Conservation (phyloP, 2,888 invertebrate species). For the Timema podura region DNA sequence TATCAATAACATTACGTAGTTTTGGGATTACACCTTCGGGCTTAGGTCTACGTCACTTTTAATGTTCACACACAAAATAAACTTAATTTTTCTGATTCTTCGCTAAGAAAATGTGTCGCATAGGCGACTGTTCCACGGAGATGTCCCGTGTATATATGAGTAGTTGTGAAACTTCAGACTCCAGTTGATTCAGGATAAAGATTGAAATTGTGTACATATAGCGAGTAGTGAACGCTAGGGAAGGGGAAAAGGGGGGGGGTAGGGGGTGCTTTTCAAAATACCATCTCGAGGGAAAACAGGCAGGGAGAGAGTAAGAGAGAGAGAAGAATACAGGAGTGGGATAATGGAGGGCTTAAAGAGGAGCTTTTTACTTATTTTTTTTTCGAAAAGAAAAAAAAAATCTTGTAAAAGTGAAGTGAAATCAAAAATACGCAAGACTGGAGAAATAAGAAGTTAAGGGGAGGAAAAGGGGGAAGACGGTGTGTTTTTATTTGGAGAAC, state of each 20-base stretch:
- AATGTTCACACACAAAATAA: no score
- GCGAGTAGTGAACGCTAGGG: constrained; percentile 12
- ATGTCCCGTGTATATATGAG: constrained; percentile 10
- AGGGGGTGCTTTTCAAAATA: constrained; percentile 16
- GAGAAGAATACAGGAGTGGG: constrained; percentile 10
- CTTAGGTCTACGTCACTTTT: no score
- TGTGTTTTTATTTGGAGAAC: constrained; percentile 11
- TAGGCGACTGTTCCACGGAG: constrained; percentile 8
- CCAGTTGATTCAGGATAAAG: constrained; percentile 27
- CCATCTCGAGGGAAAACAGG: constrained; percentile 17
- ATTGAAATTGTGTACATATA: constrained; percentile 30
- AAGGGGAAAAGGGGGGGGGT: neutral
- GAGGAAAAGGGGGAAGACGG: no score
- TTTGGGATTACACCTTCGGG: no score
- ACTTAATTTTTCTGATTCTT: no score
- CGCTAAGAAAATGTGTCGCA: no score
- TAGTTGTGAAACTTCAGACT: constrained; percentile 14
- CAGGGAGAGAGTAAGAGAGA: neutral
- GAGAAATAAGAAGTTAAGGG: constrained; percentile 13
- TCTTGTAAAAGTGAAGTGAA: constrained; percentile 9
- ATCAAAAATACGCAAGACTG: constrained; percentile 17
- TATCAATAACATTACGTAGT: no score
- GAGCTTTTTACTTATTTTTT: constrained; percentile 7
- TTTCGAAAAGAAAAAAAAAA: neutral
- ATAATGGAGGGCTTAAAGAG: constrained; percentile 17